Evolutionary conservation across 2,113 vertebrate species (phyloP).

Genomic region (Natator depressus): DNA sequence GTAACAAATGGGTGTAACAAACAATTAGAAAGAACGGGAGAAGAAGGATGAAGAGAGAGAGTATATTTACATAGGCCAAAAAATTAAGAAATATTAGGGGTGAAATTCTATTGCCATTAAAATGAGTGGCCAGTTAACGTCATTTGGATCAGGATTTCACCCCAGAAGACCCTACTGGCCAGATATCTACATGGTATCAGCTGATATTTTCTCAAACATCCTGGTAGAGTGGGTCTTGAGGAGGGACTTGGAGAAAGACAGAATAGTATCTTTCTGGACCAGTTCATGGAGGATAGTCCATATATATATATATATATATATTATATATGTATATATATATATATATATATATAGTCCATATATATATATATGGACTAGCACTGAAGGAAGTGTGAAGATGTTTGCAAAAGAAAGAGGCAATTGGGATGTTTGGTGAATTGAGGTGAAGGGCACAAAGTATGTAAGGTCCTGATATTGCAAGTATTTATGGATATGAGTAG

Average conservation of each 20-base stretch:
- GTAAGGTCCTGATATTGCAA: conserved; percentile 18
- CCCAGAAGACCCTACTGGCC: not conserved
- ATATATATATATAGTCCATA: not conserved
- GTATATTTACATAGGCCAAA: not conserved
- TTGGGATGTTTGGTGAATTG: not conserved
- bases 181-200: conserved; percentile 54
- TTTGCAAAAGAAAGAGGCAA: not conserved
- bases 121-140: conserved; percentile 37
- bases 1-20: conserved; percentile 15
- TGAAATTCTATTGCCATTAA: conserved; percentile 36
- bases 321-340: too few species aligned
- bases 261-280: not conserved
- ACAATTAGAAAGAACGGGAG: conserved; percentile 31
- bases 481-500: not conserved
- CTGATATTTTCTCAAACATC: not conserved
- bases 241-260: not conserved
- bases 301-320: too few species aligned
- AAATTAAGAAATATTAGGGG: conserved; percentile 3
- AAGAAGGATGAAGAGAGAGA: not conserved
- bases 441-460: conserved; percentile 48
- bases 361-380: not conserved
- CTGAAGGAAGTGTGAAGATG: not conserved
- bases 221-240: conserved; percentile 5
- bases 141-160: conserved; percentile 30
- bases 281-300: not conserved